Percentiles rank a stretch among this genome's conserved stretches.
Evolutionary conservation across 1,140 invertebrate species (phyloP).

Genomic region (Apocrypta bakeri): DNA sequence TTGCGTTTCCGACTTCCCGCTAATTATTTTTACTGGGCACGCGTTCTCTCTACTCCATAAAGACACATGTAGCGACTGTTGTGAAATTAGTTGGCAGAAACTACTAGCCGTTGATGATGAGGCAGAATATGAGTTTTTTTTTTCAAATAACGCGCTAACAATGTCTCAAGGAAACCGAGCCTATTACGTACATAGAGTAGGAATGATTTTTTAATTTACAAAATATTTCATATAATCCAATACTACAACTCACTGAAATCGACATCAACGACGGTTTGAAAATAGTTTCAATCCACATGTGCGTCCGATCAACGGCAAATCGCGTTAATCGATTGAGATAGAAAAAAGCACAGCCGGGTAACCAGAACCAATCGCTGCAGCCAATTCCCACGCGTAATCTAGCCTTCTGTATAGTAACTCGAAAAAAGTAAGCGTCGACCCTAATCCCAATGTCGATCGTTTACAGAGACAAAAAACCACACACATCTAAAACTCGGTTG

Average conservation of each 20-base stretch:
- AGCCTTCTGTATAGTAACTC: too few relatives aligned
- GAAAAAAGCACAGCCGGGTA: background rate
- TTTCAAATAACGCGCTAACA: background rate
- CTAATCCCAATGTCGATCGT: background rate
- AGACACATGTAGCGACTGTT: background rate
- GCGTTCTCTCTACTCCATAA: too few relatives aligned
- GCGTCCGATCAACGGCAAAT: too few relatives aligned
- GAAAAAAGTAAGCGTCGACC: background rate
- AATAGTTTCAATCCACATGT: too few relatives aligned
- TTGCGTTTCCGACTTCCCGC: constrained; percentile 10
- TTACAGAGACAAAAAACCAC: background rate
- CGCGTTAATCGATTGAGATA: too few relatives aligned
- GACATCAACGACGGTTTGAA: too few relatives aligned
- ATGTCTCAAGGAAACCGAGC: background rate
- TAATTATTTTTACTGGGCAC: background rate
- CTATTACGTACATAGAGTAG: too few relatives aligned
- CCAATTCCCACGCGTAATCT: background rate
- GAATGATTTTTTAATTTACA: too few relatives aligned
- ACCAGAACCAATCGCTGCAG: background rate
- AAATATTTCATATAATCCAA: too few relatives aligned
- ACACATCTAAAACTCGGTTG: background rate
- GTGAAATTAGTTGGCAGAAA: background rate
- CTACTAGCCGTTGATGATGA: background rate
- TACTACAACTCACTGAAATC: too few relatives aligned
- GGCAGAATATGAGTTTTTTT: background rate